A percentile compares a stretch with the other conserved stretches of the same genome.
Evolutionary conservation across 2,888 invertebrate genomes (phyloP).

Genomic region (Heliconius erato): DNA sequence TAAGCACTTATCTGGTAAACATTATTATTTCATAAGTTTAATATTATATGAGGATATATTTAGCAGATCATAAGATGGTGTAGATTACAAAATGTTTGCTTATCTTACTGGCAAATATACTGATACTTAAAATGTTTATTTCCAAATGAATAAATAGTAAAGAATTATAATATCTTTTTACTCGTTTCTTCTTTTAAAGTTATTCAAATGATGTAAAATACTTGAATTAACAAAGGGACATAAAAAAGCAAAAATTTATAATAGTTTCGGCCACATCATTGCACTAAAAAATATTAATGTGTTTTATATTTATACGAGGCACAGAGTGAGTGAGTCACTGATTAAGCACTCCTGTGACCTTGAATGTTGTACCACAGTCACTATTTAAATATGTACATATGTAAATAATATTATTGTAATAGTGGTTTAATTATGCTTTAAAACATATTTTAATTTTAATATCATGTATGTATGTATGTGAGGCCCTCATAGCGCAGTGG

Average conservation of each 20-base stretch:
- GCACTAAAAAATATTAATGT: constrained; percentile 26
- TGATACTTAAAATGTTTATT: no score
- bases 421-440: not conserved
- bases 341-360: constrained; percentile 36
- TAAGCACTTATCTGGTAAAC: not conserved
- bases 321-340: constrained; percentile 39
- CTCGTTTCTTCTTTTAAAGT: not conserved
- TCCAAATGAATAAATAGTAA: not conserved
- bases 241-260: not conserved
- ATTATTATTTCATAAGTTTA: no score
- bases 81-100: no score
- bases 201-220: not conserved
- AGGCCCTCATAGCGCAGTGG: no score
- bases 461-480: not conserved
- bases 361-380: constrained; percentile 1
- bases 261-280: not conserved
- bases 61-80: no score
- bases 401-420: constrained; percentile 11
- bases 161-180: not conserved
- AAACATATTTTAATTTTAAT: not conserved
- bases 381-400: constrained; percentile 8
- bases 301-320: constrained; percentile 15
- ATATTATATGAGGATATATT: no score
- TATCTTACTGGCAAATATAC: not conserved
- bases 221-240: not conserved